A percentile compares a stretch with the other conserved stretches of the same genome.
phyloP scores from a whole-genome alignment of 2,113 vertebrate genomes.

The Microcebus griseorufus region DNA sequence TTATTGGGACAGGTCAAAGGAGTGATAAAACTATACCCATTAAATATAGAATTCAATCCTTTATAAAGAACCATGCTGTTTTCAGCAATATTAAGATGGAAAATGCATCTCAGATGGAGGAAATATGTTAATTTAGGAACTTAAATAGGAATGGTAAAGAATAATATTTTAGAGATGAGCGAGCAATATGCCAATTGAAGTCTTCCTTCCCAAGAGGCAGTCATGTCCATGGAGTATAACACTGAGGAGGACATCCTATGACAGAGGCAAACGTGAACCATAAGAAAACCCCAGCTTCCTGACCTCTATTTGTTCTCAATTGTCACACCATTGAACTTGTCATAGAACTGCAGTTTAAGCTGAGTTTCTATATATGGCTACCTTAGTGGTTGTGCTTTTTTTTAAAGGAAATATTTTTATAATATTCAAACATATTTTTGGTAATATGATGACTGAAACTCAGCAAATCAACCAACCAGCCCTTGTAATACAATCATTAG shows the following conservation, averaged over 20 bases:
- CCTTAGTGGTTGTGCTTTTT: background rate
- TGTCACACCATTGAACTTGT: background rate
- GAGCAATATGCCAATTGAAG: background rate
- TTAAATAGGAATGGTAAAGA: background rate
- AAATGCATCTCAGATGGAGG: background rate
- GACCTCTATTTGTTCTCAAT: background rate
- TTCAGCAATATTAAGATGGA: background rate
- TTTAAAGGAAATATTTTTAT: background rate
- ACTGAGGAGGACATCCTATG: background rate
- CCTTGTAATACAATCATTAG: background rate
- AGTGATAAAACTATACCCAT: background rate
- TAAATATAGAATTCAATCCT: background rate
- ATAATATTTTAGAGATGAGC: background rate
- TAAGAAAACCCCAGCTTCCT: background rate
- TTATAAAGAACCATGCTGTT: background rate
- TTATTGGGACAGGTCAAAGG: background rate
- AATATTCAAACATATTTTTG: background rate
- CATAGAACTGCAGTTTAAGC: background rate
- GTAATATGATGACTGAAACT: background rate
- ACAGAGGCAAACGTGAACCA: background rate
- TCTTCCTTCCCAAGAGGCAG: background rate
- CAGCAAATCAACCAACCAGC: background rate
- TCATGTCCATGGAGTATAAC: rapidly evolving
- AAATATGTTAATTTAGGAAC: background rate
- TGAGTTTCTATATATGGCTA: background rate